These are phyloP conservation scores for Episyrphus balteatus DNA, from an alignment of 1,140 invertebrate species.

Conservation along the genomic window DNA sequence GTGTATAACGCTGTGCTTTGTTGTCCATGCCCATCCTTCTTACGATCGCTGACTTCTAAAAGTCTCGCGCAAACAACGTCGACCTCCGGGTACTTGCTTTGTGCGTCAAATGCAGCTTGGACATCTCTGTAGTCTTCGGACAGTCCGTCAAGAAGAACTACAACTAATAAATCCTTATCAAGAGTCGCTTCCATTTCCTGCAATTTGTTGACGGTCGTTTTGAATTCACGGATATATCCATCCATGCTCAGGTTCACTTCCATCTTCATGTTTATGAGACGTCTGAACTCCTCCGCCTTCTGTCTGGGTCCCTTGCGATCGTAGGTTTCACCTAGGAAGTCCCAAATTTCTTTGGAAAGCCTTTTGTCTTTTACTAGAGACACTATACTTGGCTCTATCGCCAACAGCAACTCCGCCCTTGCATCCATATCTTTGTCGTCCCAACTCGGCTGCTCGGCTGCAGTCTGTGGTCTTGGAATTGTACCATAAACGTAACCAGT, in stretches of 20 bases:
- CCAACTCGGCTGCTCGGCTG: too few relatives aligned
- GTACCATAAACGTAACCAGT: too few relatives aligned
- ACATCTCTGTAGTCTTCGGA: constrained; percentile 1
- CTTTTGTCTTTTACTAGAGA: too few relatives aligned
- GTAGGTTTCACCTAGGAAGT: too few relatives aligned
- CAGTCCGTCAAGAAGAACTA: constrained; percentile 4
- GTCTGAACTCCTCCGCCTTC: too few relatives aligned
- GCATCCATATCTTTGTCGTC: too few relatives aligned
- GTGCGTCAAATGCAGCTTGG: constrained; percentile 1
- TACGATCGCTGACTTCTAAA: not conserved
- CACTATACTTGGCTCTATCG: too few relatives aligned
- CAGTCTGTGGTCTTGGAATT: too few relatives aligned
- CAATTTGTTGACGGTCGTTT: not conserved
- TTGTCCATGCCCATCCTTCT: not conserved
- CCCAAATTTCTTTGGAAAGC: too few relatives aligned
- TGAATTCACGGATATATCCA: not conserved
- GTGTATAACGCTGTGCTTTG: not conserved
- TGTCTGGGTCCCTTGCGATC: too few relatives aligned
- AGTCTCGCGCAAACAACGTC: not conserved
- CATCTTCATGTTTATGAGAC: not conserved
- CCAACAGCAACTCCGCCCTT: too few relatives aligned
- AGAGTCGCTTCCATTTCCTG: not conserved
- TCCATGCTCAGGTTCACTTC: not conserved
- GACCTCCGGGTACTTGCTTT: not conserved
- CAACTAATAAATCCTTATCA: constrained; percentile 1